Evolutionary conservation across 2,113 vertebrate species (phyloP).

Genomic region (Rhinoderma darwinii): DNA sequence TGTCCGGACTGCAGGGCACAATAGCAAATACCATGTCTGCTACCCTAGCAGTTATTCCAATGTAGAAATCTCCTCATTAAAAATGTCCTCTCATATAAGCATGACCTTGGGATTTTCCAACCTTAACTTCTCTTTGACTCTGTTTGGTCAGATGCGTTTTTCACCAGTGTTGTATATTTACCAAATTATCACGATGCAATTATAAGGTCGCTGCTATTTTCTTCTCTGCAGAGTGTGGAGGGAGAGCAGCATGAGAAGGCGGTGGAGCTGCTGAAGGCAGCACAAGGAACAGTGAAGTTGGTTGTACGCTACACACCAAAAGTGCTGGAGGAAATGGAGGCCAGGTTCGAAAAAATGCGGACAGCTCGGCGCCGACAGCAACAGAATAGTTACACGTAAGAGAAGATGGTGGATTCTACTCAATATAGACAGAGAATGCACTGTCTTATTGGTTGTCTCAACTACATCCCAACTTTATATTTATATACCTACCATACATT

Average conservation of each 20-base stretch:
- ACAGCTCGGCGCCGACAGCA: conserved; percentile 88
- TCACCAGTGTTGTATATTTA: no score
- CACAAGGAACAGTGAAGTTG: conserved; percentile 88
- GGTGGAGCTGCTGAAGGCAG: conserved; percentile 88
- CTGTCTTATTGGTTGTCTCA: no score
- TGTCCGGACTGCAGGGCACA: no score
- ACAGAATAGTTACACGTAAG: conserved; percentile 92
- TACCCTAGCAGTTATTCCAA: no score
- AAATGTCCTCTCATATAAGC: not conserved
- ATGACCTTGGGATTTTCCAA: not conserved
- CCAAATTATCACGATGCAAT: not conserved
- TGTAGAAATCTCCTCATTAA: no score
- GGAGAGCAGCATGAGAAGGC: conserved; percentile 92
- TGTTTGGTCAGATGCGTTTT: no score
- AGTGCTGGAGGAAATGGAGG: conserved; percentile 93
- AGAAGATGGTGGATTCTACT: not conserved
- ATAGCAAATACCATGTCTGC: no score
- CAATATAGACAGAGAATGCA: no score
- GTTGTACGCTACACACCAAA: conserved; percentile 91
- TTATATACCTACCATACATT: not conserved
- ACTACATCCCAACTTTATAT: no score
- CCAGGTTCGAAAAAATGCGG: conserved; percentile 92
- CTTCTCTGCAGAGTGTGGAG: conserved; percentile 81
- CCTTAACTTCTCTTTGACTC: no score
- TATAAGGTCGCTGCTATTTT: not conserved